Evolutionary conservation across 2,797 vertebrate species (phyloP), one percentile per base, ranked within the genome.

Genomic region (Acipenser oxyrinchus): DNA sequence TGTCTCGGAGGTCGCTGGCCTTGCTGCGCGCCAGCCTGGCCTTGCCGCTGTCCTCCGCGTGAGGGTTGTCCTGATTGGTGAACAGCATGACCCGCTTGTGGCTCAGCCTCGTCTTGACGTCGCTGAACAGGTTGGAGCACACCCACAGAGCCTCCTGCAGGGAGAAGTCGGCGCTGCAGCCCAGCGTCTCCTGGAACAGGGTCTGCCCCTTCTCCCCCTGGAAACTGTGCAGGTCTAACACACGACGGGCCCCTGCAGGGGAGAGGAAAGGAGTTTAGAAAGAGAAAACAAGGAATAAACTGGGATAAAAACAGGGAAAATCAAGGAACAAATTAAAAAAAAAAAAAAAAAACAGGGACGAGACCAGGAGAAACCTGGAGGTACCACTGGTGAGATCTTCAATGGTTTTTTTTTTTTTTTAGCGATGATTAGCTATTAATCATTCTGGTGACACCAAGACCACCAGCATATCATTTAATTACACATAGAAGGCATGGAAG

Each of bases 81-180:
- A 99, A 99, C 63, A 99, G 88, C 94, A 99, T 95, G 71, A 99
- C 87, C 60, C 93, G 90, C 78, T 98, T 98, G 77, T 96, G 93
- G 64, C 95, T 95, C 70, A 98, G 90, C 62, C 90, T 91, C 51
- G 95, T 74, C 71, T 82, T 93, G 73, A 96, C 86, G 37, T 93
- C 91, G 2, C 94, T 96, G 78, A 96, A 99, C 65, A 99, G 94
- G 82, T 97, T 97, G 11, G 93, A 90, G 60, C 96, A 99, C 81
- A 92, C 93, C 96, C 96, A 99, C 65, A 99, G 84, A 0, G 94
- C 96, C 1, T 98, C 94, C 0, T 90, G 90, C 8, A 99, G 73
- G 0, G 92, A 95, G 3, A 92, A 94, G 69, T 93, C n/a, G 10
- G 72, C 1, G 0, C 66, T 92, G 74, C 8, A 88, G 87, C 67